Percentiles rank a stretch among this genome's conserved stretches.
Conservation (phyloP, 2,113 vertebrate genomes). For the Dolichotis patagonum region DNA sequence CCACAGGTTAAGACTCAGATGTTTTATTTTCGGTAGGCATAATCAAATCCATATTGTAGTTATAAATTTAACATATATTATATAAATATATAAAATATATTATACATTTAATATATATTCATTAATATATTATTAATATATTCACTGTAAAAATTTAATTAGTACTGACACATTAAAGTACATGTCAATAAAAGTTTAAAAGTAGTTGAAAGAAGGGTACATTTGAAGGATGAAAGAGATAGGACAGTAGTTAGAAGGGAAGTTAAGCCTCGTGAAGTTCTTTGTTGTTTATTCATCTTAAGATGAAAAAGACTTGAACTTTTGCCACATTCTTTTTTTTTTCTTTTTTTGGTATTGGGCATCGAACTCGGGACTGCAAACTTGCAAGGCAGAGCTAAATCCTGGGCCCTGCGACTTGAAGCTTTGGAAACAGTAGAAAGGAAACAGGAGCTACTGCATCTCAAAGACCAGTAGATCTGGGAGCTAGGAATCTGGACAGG, state of each 20-base stretch:
- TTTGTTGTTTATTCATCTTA: not conserved
- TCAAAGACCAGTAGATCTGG: not conserved
- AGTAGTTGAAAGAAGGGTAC: not conserved
- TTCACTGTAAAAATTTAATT: not conserved
- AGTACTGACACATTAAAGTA: not conserved
- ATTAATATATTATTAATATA: not conserved
- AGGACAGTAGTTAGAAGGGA: not conserved
- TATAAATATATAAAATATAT: no score
- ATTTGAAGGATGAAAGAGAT: not conserved
- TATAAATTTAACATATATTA: not conserved
- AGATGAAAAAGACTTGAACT: not conserved
- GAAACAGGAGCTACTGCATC: not conserved
- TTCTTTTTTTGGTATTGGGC: no score
- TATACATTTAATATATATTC: not conserved
- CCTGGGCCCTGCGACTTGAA: not conserved
- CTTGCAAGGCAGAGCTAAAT: no score
- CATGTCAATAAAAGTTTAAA: not conserved
- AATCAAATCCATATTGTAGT: conserved; percentile 2
- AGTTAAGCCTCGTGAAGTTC: not conserved
- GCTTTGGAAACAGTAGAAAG: not conserved
- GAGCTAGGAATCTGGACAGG: not conserved
- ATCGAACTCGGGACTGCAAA: no score
- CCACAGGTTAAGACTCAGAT: not conserved
- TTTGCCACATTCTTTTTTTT: no score
- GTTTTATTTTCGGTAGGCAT: not conserved